Evolutionary conservation across 2,113 vertebrate species (phyloP).

Genomic region (Canis aureus): DNA sequence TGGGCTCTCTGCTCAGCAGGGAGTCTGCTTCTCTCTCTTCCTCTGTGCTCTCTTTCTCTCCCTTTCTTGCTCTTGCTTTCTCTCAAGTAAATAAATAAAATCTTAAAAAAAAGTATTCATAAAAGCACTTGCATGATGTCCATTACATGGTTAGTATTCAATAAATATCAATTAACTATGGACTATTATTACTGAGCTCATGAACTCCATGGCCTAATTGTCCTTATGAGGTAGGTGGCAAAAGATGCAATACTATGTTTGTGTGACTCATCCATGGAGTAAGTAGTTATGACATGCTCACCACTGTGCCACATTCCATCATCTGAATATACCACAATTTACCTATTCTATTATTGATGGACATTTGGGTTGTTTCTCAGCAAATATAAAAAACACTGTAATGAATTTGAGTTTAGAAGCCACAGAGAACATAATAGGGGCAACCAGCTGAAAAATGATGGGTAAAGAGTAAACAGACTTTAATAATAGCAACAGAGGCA

Average conservation of each 20-base stretch:
- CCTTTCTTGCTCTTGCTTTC: too few relatives aligned
- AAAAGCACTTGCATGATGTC: not conserved
- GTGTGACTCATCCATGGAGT: not conserved
- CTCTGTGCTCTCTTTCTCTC: too few relatives aligned
- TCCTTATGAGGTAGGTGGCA: not conserved
- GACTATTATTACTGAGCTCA: not conserved
- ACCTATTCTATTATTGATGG: not conserved
- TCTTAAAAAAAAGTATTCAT: too few relatives aligned
- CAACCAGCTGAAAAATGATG: not conserved
- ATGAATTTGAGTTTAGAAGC: constrained; percentile 14
- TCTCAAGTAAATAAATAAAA: too few relatives aligned
- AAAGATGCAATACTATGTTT: not conserved
- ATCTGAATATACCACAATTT: not conserved
- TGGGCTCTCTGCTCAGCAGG: too few relatives aligned
- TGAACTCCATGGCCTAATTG: not conserved
- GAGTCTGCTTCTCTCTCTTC: too few relatives aligned
- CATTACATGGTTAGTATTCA: not conserved
- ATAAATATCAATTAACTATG: not conserved
- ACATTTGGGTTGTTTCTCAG: not conserved
- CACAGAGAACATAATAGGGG: not conserved
- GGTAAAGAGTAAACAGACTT: not conserved
- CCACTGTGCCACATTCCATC: not conserved
- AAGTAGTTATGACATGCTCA: not conserved
- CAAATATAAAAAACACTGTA: not conserved
- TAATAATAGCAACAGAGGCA: not conserved